Evolutionary conservation across 2,888 invertebrate genomes (phyloP), one percentile per base, ranked within the genome.

Genomic region (Acanthacorydalis orientalis): DNA sequence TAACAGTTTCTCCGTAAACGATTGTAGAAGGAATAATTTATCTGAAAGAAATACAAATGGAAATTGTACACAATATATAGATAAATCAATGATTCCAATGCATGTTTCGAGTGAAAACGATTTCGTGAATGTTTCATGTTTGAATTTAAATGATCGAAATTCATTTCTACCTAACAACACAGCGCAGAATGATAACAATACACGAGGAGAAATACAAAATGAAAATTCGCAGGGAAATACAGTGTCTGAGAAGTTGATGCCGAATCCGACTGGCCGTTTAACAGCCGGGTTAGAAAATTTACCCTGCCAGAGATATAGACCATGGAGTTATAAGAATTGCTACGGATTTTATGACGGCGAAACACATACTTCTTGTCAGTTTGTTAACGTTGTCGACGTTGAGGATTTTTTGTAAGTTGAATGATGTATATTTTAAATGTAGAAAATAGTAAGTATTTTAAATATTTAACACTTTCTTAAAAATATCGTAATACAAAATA

Each of bases 341-440:
- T 80, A 73, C 56, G 77, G 79, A 57, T 77, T 78, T 53, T 74
- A 73, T 50, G 72, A 74, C 0, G 60, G 68, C 52, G 67, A 66
- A 1, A 61, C 63, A 48, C 65, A 64, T 49, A 75, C 76, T 55
- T 70, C 80, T 1, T 82, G 82, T 53, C 80, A 78, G 56, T 81
- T 75, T 57, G 74, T 78, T 1, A 70, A 72, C 53, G 69, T 77
- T 51, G 74, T 78, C 46, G 82, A 82, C 62, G 74, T 82, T 55
- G 82, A 82, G 62, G 82, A 82, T 65, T 81, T 82, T 63, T 80
- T 82, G 82, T 82, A 66, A 81, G 82, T 77, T 53, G 31, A 31
- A 8, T 37, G 4, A 37, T 8, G 23, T 23, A 4, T 23, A 23
- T 23, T 23, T 23, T 23, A 23, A 23, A 6, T 23, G 6, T 23